Base-by-base conservation (phyloP, 1,140 invertebrate species). In the Papilio glaucus region DNA sequence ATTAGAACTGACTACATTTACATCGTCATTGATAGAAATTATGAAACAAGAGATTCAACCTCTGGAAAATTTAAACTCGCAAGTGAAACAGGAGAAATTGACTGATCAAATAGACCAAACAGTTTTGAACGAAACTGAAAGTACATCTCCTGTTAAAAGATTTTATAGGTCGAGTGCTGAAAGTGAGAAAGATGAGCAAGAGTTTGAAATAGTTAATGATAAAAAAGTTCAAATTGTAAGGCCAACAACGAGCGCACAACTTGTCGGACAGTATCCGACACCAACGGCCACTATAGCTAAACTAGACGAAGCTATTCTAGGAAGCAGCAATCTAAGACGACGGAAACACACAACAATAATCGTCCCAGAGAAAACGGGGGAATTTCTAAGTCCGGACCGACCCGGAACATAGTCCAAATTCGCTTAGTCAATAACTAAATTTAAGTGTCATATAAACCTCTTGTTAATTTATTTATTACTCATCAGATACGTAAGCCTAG, bases 401-500 rank as follows among this genome's bases (percentile, higher is more conserved):
- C 74, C 77, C 71, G 77, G 80, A 81, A 88, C 88, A 74, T 91
- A 91, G 87, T 80, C 73, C 74, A 74, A 78, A 82, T 76, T 75
- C 72, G 72, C 29, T 76, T 90, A 91, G 87, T 89, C 85, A 88
- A 75, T 74, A 68, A 33, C 71, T 83, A 80, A 82, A 73, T 80
- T 77, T 84, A 85, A 86, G 85, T 87, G 85, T 87, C 87, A 89
- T 87, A 85, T 81, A 83, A 81, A 80, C 77, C 61, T 76, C 78
- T 85, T 83, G 80, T 84, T 91, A 88, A 92, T 81, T 91, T 90
- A 90, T 91, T 90, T 89, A 90, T 90, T 87, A 80, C 79, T 75
- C 81, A 77, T 75, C 81, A 77, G 77, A 85, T 84, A 83, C 80
- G 84, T 83, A 81, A 81, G 77, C 74, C 69, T 76, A 77, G 76